phyloP scores from a whole-genome alignment of 92 coral and sea anemone species.

The Pocillopora grandis region DNA sequence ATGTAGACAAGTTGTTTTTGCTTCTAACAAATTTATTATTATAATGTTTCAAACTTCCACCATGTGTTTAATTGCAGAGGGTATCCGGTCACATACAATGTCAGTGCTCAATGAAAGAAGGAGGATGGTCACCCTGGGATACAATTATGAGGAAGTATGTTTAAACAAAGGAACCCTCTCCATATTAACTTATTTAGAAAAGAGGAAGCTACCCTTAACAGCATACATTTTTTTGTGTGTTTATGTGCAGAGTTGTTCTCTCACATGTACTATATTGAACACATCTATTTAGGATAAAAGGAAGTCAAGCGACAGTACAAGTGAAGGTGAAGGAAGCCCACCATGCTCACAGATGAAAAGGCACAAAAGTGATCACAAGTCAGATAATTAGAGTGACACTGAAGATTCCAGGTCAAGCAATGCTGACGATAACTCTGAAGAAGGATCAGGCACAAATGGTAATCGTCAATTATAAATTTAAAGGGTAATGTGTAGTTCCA shows the following conservation, averaged over 20 bases:
- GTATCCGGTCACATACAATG: slow-evolving; percentile 48
- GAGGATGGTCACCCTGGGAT: slow-evolving; percentile 46
- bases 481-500: background rate
- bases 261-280: background rate
- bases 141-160: slow-evolving; percentile 37
- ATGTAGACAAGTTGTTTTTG: background rate
- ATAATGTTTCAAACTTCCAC: background rate
- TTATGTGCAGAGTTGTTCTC: slow-evolving; percentile 3
- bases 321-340: slow-evolving; percentile 20
- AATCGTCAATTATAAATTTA: background rate
- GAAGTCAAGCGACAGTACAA: slow-evolving; percentile 14
- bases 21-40: background rate
- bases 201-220: background rate
- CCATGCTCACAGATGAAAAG: slow-evolving; percentile 22
- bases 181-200: background rate
- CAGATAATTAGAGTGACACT: background rate
- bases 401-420: slow-evolving; percentile 12
- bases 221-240: background rate
- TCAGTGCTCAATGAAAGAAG: slow-evolving; percentile 42
- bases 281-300: slow-evolving; percentile 23
- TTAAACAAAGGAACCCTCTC: background rate
- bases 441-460: slow-evolving; percentile 19
- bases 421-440: slow-evolving; percentile 5
- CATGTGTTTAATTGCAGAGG: slow-evolving; percentile 16
- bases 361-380: background rate